phyloP scores from a whole-genome alignment of 2,888 invertebrate species.

The Meandrusa payeni region DNA sequence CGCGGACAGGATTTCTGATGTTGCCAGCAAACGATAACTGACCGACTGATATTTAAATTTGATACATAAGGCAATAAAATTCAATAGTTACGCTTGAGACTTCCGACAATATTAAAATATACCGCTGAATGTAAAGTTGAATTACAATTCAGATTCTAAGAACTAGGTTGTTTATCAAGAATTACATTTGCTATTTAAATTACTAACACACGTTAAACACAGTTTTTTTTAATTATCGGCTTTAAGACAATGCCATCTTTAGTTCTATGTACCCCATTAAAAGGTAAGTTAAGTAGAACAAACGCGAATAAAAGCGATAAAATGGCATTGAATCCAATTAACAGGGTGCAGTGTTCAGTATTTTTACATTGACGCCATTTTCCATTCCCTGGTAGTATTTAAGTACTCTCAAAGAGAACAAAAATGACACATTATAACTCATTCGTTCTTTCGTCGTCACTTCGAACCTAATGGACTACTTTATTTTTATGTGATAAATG shows the following conservation, averaged over 20 bases:
- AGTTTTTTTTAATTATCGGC: not conserved
- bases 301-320: not conserved
- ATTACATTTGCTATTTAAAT: conserved; percentile 14
- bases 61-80: conserved; percentile 59
- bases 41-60: conserved; percentile 55
- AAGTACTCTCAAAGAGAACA: not conserved
- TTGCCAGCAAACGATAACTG: conserved; percentile 53
- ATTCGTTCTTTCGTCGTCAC: too few species aligned
- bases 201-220: not conserved
- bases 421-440: not conserved
- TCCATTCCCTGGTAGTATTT: not conserved
- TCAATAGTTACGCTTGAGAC: conserved; percentile 58
- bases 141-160: conserved; percentile 23
- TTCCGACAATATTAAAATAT: conserved; percentile 54
- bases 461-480: too few species aligned
- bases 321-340: conserved; percentile 7
- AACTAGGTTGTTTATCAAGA: not conserved
- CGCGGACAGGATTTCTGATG: conserved; percentile 64
- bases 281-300: not conserved
- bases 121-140: conserved; percentile 36
- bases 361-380: conserved; percentile 1
- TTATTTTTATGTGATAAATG: too few species aligned
- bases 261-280: not conserved
- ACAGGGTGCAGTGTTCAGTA: not conserved
- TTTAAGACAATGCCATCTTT: not conserved